Evolutionary conservation across 2,888 invertebrate genomes (phyloP), one percentile per base, ranked within the genome.

Genomic region (Coleophora deauratella): DNA sequence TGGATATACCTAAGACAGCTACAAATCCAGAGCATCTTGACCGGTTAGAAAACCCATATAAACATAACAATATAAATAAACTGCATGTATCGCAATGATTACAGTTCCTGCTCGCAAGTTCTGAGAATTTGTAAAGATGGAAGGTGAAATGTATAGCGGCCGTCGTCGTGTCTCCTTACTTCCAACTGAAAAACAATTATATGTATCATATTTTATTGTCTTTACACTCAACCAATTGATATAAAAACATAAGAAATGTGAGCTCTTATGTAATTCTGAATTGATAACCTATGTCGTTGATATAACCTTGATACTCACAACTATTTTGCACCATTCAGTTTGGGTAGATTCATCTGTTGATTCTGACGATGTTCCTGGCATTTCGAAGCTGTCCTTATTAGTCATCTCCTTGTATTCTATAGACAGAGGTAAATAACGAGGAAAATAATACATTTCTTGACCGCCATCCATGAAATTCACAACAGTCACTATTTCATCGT

Each of bases 121-220:
- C 33, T 38, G 27, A 45, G 40, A 10, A 60, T 42, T 30, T 61
- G 42, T 11, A 82, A 59, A 3, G 80, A 41, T 38, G 82, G 82
- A 27, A 81, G 49, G 49, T 74, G 68, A 44, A 84, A 73, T 0
- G 71, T 59, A 46, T 77, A 79, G 21, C 56, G 63, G 0, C 76
- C 74, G 28, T 77, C 67, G 4, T 59, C 52, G 12, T 69, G 59
- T 6, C 47, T 52, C 42, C 59, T 65, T n/a, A 66, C 72, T 57
- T 79, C 74, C 41, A 81, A 47, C 81, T 82, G 57, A 48, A 75
- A 73, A 42, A 28, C 44, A 50, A 43, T 32, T 36, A 33, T 30
- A 11, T 31, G 13, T 28, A 32, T 12, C 0, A 15, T 35, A 35
- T n/a, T n/a, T n/a, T n/a, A n/a, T n/a, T n/a, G n/a, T n/a, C n/a